Conservation (phyloP, 1,140 invertebrate genomes). For the Neuroterus valhalla region DNA sequence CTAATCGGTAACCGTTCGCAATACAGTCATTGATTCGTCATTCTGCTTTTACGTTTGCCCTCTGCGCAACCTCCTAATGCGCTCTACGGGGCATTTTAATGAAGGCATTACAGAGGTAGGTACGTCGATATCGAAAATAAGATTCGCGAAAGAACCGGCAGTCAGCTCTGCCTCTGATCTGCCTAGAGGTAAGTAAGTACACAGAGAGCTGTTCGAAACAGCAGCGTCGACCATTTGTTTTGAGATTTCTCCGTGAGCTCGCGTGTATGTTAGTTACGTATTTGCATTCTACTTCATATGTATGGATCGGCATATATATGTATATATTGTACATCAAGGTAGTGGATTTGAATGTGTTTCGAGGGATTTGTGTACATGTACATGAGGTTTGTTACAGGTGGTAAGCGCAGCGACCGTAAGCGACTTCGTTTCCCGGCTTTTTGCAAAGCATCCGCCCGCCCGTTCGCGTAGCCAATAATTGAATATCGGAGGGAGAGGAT, state of each 20-base stretch:
- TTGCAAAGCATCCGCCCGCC: constrained; percentile 49
- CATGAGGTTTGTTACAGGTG: constrained; percentile 31
- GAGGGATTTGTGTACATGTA: constrained; percentile 6
- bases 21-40: constrained; percentile 16
- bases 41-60: constrained; percentile 25
- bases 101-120: constrained; percentile 28
- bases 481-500: constrained; percentile 61
- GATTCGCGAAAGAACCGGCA: constrained; percentile 21
- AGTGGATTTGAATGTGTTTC: constrained; percentile 29
- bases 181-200: constrained; percentile 9
- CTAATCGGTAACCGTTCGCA: constrained; percentile 14
- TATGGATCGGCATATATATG: background rate
- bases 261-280: background rate
- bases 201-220: constrained; percentile 5
- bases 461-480: constrained; percentile 62
- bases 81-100: constrained; percentile 27
- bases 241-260: constrained; percentile 14
- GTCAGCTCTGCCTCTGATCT: constrained; percentile 1
- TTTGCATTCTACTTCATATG: background rate
- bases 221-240: constrained; percentile 27
- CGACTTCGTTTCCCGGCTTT: constrained; percentile 56
- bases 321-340: background rate
- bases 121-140: constrained; percentile 30
- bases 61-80: constrained; percentile 22
- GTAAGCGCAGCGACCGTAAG: constrained; percentile 55